Base-by-base conservation (phyloP, 2,113 vertebrate species). In the Equus quagga region DNA sequence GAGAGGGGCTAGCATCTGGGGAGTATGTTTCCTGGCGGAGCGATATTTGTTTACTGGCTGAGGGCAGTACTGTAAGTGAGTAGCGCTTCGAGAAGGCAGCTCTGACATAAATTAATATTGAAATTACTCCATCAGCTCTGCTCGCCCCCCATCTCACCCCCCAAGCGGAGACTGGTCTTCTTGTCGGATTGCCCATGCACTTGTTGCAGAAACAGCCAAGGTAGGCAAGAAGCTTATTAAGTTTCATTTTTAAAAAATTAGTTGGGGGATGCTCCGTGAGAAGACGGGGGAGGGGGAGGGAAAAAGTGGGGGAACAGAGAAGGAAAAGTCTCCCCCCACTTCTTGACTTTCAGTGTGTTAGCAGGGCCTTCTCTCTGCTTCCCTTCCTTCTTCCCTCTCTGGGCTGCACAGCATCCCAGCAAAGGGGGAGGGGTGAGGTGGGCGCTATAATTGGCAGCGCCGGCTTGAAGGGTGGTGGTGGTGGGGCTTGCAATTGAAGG, bases 11-110 rank as follows among this genome's bases (percentile, higher is more conserved):
- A 95, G 96, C 96, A 95, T 97, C 96, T 97, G 94, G 97, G 96
- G 96, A 97, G 97, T 98, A 97, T 98, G 97, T 98, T 99, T 98
- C 98, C 97, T 98, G 98, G 98, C 98, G 98, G 98, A 98, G 98
- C 98, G 98, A 98, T 98, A 98, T 98, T 98, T 98, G 98, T 98
- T 98, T 98, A 98, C 98, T 94, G 98, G 98, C 96, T 98, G 97
- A 97, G 97, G 96, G 95, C 96, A 89, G 95, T 96, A 97, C 98
- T 97, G 98, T 98, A 98, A 98, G 98, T 98, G 98, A 98, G 98
- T 97, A 96, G 97, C 96, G 97, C 97, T 96, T 90, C 83, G 81
- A 97, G 97, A 93, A 97, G 97, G 98, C 98, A 90, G 98, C 98
- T 89, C 92, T 95, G 98, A 98, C 94, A 98, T 97, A 97, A 98